These are phyloP conservation scores for Periophthalmus magnuspinnatus DNA, from an alignment of 2,797 vertebrate genomes.

Conservation along the genomic window DNA sequence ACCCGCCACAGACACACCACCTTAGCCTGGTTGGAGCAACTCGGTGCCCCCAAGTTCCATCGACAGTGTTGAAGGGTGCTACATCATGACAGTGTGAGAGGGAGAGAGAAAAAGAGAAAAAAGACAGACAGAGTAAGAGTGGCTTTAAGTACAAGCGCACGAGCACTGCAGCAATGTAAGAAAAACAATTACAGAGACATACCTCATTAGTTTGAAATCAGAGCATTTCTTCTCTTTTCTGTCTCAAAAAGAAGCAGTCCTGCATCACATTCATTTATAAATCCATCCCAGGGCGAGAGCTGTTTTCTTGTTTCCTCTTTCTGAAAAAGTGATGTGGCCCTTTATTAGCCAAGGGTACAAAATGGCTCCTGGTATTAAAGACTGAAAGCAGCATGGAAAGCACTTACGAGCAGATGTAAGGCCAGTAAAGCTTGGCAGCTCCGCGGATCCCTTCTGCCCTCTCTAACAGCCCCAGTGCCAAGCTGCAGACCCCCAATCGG, in stretches of 20 bases:
- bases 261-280: constrained; percentile 54
- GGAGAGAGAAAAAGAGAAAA: constrained; percentile 28
- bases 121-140: constrained; percentile 43
- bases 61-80: constrained; percentile 78
- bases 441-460: constrained; percentile 79
- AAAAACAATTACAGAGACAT: constrained; percentile 68
- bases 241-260: constrained; percentile 63
- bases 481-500: constrained; percentile 80
- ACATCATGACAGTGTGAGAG: constrained; percentile 53
- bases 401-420: constrained; percentile 78
- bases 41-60: constrained; percentile 89
- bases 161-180: constrained; percentile 57
- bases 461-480: constrained; percentile 78
- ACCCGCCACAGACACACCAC: constrained; percentile 78
- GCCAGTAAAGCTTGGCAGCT: constrained; percentile 86
- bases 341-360: constrained; percentile 78
- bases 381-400: constrained; percentile 70
- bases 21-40: constrained; percentile 92
- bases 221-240: constrained; percentile 63
- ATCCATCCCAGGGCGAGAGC: constrained; percentile 49
- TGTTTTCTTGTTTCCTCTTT: constrained; percentile 54
- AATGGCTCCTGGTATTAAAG: constrained; percentile 86
- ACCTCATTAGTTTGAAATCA: constrained; percentile 83
- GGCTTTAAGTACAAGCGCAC: constrained; percentile 54
- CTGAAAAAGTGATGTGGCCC: constrained; percentile 76